Evolutionary conservation across 2,113 vertebrate genomes (phyloP).

Genomic region (human): GRCh38 chr20:17690001-17690500

Average conservation of each 20-base stretch:
- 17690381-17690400: not conserved
- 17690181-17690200: not conserved
- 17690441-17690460: not conserved
- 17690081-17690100: not conserved
- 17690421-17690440: slow-evolving; percentile 10
- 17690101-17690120: not conserved
- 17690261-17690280: not conserved
- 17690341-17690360: not conserved
- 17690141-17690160: not conserved
- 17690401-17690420: not conserved
- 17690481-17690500: not conserved
- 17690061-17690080: not conserved
- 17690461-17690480: not conserved
- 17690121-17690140: not conserved
- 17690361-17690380: not conserved
- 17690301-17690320: not conserved
- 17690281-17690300: not conserved
- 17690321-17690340: not conserved
- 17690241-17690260: not conserved
- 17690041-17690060: not conserved
- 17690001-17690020: not conserved
- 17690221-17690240: not conserved
- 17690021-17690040: not conserved
- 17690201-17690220: not conserved
- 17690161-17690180: not conserved